Conservation (phyloP, 2,888 invertebrate genomes). For the Priocnemis perturbator region DNA sequence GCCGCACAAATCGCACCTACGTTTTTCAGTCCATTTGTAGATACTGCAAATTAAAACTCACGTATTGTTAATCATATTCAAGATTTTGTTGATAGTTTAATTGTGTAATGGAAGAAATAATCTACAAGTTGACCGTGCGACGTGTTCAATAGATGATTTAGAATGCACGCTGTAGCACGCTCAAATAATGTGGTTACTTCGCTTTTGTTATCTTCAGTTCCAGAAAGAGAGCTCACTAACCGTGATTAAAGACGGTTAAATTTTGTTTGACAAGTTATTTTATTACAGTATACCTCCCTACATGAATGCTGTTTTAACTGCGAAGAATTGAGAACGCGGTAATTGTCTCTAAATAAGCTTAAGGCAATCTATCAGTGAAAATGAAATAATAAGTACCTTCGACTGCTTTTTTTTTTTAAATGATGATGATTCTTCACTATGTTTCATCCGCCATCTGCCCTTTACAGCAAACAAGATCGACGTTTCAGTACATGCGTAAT, state of each 20-base stretch:
- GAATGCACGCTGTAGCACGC: constrained; percentile 23
- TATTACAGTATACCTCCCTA: constrained; percentile 50
- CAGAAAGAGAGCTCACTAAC: constrained; percentile 38
- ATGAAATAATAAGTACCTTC: constrained; percentile 4
- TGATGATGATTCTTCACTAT: too few species aligned
- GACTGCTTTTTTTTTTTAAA: constrained; percentile 1
- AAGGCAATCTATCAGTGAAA: background rate
- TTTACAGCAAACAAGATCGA: too few species aligned
- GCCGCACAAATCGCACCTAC: too few species aligned
- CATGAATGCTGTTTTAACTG: constrained; percentile 48
- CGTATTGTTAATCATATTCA: too few species aligned
- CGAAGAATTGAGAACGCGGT: constrained; percentile 40
- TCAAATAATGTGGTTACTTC: constrained; percentile 17
- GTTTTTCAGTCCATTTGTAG: too few species aligned
- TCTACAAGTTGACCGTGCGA: too few species aligned
- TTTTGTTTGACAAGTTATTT: constrained; percentile 43
- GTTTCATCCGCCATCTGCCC: too few species aligned
- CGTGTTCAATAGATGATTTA: background rate
- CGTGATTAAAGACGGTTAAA: constrained; percentile 34
- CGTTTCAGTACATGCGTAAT: too few species aligned
- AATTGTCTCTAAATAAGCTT: constrained; percentile 35
- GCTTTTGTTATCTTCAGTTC: constrained; percentile 24
- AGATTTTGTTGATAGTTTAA: too few species aligned
- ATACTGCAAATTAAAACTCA: too few species aligned
- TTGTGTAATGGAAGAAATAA: too few species aligned